Base-by-base conservation (phyloP, 2,113 vertebrate species). In the Indicator indicator region DNA sequence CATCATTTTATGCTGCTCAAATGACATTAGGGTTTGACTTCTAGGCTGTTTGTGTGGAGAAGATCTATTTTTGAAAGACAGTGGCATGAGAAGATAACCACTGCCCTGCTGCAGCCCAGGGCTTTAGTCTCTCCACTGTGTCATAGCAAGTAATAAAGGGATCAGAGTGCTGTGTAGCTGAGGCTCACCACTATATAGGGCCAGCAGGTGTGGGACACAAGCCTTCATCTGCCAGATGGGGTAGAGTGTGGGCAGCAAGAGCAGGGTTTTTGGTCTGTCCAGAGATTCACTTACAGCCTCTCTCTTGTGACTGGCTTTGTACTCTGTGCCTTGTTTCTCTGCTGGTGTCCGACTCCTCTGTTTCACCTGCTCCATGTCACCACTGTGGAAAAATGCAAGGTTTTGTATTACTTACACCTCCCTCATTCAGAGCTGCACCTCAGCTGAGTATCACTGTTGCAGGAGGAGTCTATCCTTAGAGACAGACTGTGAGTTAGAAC, bases 281-380 rank as follows among this genome's bases (percentile, higher is more conserved):
- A 72, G 63, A 12, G 5, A 32, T 60, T 92, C 12, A 13, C 6
- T 86, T 9, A 2, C 3, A 62, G 12, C 9, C 11, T 50, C 8
- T 74, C 7, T 77, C 36, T 60, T 56, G 26, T 42, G 44, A 18
- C 32, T 68, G 10, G 3, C 18, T 83, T 86, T 73, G 23, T 73
- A 80, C 92, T 69, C 32, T 16, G 79, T 79, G n/a, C 26, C 17
- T 48, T 36, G 14, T 58, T 83, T 36, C 24, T 83, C 40, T 85
- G 26, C 23, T 52, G 58, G 11, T 1, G 3, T 67, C 8, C 0
- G 1, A 36, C 30, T 65, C 10, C 4, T 60, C 38, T 67, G 30
- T 76, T 90, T 63, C 48, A 70, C 30, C 23, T 1, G 4, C 15
- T 11, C 8, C 19, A 6, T 76, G 28, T 88, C 23, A 38, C 28